Base-by-base conservation (phyloP, 2,113 vertebrate genomes). In the Rhinopithecus roxellana region DNA sequence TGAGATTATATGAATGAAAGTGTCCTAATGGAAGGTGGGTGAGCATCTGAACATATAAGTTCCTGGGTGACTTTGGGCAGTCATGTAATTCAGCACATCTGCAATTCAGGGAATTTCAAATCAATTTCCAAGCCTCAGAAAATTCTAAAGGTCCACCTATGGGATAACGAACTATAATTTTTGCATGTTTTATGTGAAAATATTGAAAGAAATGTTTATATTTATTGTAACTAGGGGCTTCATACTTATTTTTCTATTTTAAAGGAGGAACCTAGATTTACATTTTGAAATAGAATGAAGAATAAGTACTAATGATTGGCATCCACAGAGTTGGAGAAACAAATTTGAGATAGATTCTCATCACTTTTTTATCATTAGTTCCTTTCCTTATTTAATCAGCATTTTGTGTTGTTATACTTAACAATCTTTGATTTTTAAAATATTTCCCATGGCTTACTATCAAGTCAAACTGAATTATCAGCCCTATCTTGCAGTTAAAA, bases 381-480 rank as follows among this genome's bases (percentile, higher is more conserved):
- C 20, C 32, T 85, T 94, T 52, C 9, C 2, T 79, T 90, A 67
- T 70, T 92, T 88, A 81, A 69, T 77, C 22, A 78, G 32, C 11
- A 79, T 45, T 61, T 45, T 67, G 9, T 74, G 18, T 87, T 90
- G 4, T 67, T 86, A 57, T 48, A 81, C 16, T 92, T 78, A 22
- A 69, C 1, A 86, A 45, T 55, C 4, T 90, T 97, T 74, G 43
- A 97, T n/a, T 95, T 96, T 96, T 67, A 52, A 91, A 96, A 75
- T 20, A 92, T 69, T 50, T 0, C 10, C 88, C 59, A 40, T 87
- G 77, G 35, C 30, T 90, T 88, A 93, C 81, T 85, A 89, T 38
- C 20, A 82, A 93, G 27, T 35, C 59, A 92, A 88, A 92, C 14
- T 22, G 55, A 88, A 93, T 82, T 48, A 50, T 69, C 25, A 96